Percentiles rank a stretch among this genome's conserved stretches.
These are phyloP conservation scores for Crypturellus tataupa DNA, from an alignment of 2,797 vertebrate species.

Conservation along the genomic window DNA sequence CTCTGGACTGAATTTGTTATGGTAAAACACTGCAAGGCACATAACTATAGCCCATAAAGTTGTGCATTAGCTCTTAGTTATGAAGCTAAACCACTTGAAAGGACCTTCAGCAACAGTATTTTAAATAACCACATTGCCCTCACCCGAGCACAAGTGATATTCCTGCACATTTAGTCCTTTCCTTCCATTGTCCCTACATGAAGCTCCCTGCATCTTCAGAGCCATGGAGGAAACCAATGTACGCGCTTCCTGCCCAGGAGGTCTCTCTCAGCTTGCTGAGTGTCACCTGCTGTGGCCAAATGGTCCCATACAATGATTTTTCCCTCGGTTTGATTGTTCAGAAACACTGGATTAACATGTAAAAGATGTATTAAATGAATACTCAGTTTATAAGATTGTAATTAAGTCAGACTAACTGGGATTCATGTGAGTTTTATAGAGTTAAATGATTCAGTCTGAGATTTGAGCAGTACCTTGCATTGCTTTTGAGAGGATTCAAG, in stretches of 20 bases:
- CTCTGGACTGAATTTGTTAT: neutral
- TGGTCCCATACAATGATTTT: neutral
- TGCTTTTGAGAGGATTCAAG: neutral
- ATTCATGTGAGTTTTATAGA: neutral
- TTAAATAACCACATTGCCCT: neutral
- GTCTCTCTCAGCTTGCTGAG: too few relatives aligned
- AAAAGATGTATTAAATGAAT: neutral
- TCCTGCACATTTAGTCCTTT: neutral
- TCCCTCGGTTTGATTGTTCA: neutral
- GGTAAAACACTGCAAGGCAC: neutral
- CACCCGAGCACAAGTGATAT: neutral
- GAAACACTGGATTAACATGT: neutral
- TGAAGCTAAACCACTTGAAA: neutral
- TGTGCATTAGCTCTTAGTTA: neutral
- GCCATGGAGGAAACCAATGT: neutral
- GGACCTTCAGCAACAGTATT: neutral
- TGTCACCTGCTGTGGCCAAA: neutral
- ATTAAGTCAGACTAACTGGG: neutral
- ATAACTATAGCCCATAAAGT: fast-evolving
- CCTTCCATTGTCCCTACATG: neutral
- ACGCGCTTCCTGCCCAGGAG: neutral
- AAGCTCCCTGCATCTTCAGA: neutral
- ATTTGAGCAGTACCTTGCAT: neutral
- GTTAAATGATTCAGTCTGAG: neutral
- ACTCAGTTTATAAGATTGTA: neutral